A percentile compares a stretch with the other conserved stretches of the same genome.
Conservation (phyloP, 37 sponge, comb jelly and placozoan species). For the Geodia barretti region DNA sequence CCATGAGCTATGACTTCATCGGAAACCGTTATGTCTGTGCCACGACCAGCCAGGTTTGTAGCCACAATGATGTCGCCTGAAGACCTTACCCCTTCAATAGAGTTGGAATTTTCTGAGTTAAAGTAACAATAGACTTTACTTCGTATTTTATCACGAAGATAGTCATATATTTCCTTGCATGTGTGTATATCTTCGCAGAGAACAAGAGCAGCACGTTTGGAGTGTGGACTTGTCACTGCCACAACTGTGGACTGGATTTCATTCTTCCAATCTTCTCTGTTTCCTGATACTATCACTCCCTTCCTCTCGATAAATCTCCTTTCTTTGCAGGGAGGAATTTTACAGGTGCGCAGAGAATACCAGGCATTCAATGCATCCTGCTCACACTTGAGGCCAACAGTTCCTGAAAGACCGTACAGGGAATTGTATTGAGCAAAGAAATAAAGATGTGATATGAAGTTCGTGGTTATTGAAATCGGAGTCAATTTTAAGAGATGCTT, state of each 20-base stretch:
- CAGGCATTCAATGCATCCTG: no score
- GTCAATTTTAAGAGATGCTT: slow-evolving; percentile 12
- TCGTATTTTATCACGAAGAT: neutral
- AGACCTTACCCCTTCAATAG: neutral
- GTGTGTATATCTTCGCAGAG: slow-evolving; percentile 33
- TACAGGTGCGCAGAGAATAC: neutral
- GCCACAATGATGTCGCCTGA: slow-evolving; percentile 31
- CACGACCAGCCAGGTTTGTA: slow-evolving; percentile 38
- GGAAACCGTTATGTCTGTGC: slow-evolving; percentile 2
- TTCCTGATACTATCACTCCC: neutral
- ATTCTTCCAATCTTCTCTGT: slow-evolving; percentile 1
- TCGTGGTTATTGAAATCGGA: slow-evolving; percentile 22
- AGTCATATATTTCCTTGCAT: neutral
- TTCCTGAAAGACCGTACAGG: slow-evolving; percentile 19
- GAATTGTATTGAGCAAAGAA: slow-evolving; percentile 3
- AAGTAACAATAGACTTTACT: neutral
- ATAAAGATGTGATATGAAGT: slow-evolving; percentile 8
- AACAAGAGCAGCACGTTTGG: slow-evolving; percentile 8
- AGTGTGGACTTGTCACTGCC: neutral
- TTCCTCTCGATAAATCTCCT: neutral
- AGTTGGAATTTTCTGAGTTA: neutral
- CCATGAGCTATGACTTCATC: slow-evolving; percentile 9
- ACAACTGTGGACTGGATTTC: neutral
- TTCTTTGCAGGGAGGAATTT: neutral
- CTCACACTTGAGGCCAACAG: no score